Base-by-base conservation (phyloP, 2,888 invertebrate species). In the Diarsia mendica region DNA sequence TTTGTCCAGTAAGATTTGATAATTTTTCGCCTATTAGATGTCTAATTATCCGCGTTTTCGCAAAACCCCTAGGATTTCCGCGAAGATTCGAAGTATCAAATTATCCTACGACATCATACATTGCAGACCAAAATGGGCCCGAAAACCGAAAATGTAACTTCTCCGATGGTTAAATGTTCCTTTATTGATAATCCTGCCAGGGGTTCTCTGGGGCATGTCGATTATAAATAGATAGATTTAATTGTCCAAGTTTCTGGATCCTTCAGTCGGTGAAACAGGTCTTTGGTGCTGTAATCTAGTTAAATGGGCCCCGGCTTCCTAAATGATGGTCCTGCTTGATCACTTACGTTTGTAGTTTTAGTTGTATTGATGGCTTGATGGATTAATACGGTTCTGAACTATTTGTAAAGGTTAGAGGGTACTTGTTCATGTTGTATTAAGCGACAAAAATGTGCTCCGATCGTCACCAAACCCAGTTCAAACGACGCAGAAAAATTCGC, bases 191-290 rank as follows among this genome's bases (percentile, higher is more conserved):
- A 89, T 86, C 83, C 84, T 69, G 48, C 70, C 78, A 71, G 75
- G 75, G 84, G 86, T 82, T 82, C 85, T 75, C 80, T 28, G 68
- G 72, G 82, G 79, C 82, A 78, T 80, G 79, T 80, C 84, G 86
- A 86, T 85, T 82, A 88, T 88, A 87, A 88, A 88, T 88, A 87
- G 85, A 85, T 77, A 84, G 86, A 84, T 89, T 85, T 89, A 89
- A 89, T 89, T 87, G 84, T 86, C 79, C 80, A 87, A 88, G 82
- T 88, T 87, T 86, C 75, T 77, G 82, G 74, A 73, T 77, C 87
- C 80, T 66, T 71, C 67, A 73, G 77, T 85, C 74, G 75, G 70
- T 74, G 65, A 78, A 70, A 65, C 78, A 85, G 79, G 79, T 81
- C 83, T 82, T 80, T 71, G 79, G 76, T 65, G 60, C 72, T 72